These are phyloP conservation scores for Onychorhynchus coronatus DNA, from an alignment of 2,113 vertebrate genomes.

Conservation along the genomic window DNA sequence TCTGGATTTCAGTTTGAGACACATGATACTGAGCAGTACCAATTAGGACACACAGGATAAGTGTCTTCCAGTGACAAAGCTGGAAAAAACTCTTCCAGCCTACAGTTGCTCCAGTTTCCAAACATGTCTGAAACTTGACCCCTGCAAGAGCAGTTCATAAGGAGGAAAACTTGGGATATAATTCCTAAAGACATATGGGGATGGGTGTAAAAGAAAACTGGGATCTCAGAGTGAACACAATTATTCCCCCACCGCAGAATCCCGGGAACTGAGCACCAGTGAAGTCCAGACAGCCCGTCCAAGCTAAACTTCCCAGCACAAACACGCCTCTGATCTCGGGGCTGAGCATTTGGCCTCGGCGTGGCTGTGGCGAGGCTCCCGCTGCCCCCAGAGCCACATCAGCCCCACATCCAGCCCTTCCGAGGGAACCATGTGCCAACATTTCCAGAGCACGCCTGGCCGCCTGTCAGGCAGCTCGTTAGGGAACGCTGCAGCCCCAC, in stretches of 20 bases:
- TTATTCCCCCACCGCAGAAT: background rate
- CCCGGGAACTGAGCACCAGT: background rate
- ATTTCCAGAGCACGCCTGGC: background rate
- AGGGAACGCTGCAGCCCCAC: background rate
- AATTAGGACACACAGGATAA: background rate
- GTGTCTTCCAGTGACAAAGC: background rate
- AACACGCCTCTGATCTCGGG: slow-evolving; percentile 30
- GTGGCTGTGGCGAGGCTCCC: background rate
- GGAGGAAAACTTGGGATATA: background rate
- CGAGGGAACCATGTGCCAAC: slow-evolving; percentile 6
- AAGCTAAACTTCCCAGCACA: slow-evolving; percentile 21
- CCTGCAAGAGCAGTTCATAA: background rate
- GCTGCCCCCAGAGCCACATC: background rate
- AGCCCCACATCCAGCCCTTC: background rate
- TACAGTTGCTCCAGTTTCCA: background rate
- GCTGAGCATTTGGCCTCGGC: background rate
- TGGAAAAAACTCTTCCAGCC: background rate
- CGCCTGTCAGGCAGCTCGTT: slow-evolving; percentile 12
- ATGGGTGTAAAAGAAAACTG: background rate
- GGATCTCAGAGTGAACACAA: background rate
- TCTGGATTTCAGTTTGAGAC: slow-evolving; percentile 21
- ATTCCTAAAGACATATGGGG: background rate
- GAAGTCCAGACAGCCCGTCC: background rate
- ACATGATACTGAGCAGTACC: background rate
- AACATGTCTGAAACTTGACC: background rate